Percentiles rank a stretch among this genome's conserved stretches.
Evolutionary conservation across 2,113 vertebrate species (phyloP).

Genomic region (Arothron firmamentum): DNA sequence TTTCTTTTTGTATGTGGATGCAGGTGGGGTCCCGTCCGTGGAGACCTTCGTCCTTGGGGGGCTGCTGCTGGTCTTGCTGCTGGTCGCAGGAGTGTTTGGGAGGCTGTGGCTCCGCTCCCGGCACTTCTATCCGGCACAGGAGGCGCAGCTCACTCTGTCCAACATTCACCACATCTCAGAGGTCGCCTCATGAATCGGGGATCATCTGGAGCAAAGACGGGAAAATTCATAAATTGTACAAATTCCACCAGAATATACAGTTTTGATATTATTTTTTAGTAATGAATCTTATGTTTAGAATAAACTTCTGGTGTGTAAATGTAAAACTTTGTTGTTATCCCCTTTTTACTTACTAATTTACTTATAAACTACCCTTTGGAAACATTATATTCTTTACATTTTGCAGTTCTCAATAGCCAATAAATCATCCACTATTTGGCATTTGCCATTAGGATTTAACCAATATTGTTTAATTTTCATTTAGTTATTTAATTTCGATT

Average conservation of each 20-base stretch:
- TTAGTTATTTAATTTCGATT: too few species aligned
- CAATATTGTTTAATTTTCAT: too few species aligned
- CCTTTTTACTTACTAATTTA: too few species aligned
- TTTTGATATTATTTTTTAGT: slow-evolving; percentile 9
- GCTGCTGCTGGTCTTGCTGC: slow-evolving; percentile 67
- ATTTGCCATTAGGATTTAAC: background rate
- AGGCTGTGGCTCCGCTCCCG: slow-evolving; percentile 74
- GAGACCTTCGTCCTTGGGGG: slow-evolving; percentile 72
- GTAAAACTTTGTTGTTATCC: slow-evolving; percentile 6
- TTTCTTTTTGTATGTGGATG: slow-evolving; percentile 39
- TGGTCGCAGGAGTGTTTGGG: slow-evolving; percentile 70
- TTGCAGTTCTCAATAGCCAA: too few species aligned
- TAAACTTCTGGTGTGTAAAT: background rate
- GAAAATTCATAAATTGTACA: slow-evolving; percentile 18
- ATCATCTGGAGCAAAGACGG: slow-evolving; percentile 8
- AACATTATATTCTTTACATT: too few species aligned
- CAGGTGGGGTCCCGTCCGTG: slow-evolving; percentile 51
- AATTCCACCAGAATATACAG: background rate
- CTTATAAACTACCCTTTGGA: too few species aligned
- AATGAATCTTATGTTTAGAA: slow-evolving; percentile 5
- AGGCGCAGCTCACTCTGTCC: slow-evolving; percentile 74
- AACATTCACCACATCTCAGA: slow-evolving; percentile 77
- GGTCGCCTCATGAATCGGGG: slow-evolving; percentile 66
- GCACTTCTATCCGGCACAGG: slow-evolving; percentile 67
- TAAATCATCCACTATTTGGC: background rate